A percentile compares a stretch with the other conserved stretches of the same genome.
phyloP scores from a whole-genome alignment of 2,888 invertebrate species.

The Ischnus inquisitorius region DNA sequence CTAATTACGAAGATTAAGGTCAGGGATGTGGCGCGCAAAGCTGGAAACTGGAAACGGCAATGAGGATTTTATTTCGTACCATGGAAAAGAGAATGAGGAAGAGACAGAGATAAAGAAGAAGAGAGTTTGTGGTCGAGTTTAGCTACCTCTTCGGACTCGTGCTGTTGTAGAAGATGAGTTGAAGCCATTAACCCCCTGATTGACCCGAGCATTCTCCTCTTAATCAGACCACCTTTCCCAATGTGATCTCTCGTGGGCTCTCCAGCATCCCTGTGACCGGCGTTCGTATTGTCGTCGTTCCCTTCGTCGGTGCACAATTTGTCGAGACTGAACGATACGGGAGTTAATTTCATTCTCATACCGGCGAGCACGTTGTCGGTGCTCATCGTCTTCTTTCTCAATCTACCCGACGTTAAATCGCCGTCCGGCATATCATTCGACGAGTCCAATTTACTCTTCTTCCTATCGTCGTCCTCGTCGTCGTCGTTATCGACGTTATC shows the following conservation, averaged over 20 bases:
- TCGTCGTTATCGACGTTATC: constrained; percentile 52
- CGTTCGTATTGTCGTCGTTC: constrained; percentile 65
- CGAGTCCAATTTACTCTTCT: constrained; percentile 54
- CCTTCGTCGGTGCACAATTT: constrained; percentile 76
- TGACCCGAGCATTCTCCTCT: constrained; percentile 83
- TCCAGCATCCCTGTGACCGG: constrained; percentile 49
- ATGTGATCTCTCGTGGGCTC: constrained; percentile 70
- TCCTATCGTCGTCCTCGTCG: constrained; percentile 18
- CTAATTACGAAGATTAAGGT: not conserved
- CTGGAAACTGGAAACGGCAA: not conserved
- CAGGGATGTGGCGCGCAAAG: not conserved
- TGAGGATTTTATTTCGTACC: too few relatives aligned
- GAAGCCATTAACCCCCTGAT: constrained; percentile 84
- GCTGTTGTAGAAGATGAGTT: constrained; percentile 81
- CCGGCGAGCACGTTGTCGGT: constrained; percentile 75
- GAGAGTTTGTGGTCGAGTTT: constrained; percentile 65
- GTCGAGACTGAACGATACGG: constrained; percentile 80
- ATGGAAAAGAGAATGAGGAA: constrained; percentile 2
- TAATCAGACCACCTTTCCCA: constrained; percentile 80
- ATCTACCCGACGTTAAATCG: constrained; percentile 43
- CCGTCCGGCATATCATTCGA: constrained; percentile 61
- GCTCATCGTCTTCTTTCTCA: constrained; percentile 75
- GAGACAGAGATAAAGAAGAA: constrained; percentile 21
- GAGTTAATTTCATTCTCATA: constrained; percentile 70
- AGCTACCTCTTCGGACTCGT: constrained; percentile 82